Evolutionary conservation across 2,888 invertebrate genomes (phyloP), one percentile per base, ranked within the genome.

Genomic region (Boloria selene): DNA sequence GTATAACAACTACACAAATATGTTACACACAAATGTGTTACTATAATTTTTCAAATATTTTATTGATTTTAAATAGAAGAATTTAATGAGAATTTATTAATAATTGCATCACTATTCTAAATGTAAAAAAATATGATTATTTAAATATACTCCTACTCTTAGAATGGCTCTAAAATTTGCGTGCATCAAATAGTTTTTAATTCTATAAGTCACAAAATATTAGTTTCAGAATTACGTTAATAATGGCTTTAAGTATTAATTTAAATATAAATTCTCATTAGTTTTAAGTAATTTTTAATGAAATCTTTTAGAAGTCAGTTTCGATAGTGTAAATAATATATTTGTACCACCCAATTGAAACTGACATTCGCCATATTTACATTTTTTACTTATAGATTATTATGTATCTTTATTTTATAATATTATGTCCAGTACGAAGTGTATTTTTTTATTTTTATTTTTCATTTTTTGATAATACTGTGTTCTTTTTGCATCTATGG

Each of bases 281-380:
- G 38, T 60, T 69, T 66, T 64, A 69, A 63, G 60, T 64, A 49
- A 53, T 44, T 60, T 31, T 61, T 67, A 61, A 18, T 66, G 44
- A 67, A 63, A 58, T 66, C 56, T 61, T 22, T 64, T 58, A 59
- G 45, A 42, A 69, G 67, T 83, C 84, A 84, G 84, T 88, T 85
- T 86, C 81, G 79, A 77, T 77, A 75, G 74, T 80, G 81, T 85
- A 70, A 68, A 70, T 70, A 65, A 81, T 78, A 75, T 79, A 80
- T 71, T 70, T 64, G 73, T 73, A 84, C 83, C 83, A 85, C 84
- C 84, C 80, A 80, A 74, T 85, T 80, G 87, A 83, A 85, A 89
- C 90, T 90, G 88, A 88, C 83, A 75, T 84, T 77, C 80, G 90
- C 89, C 89, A 90, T 89, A 86, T 70, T 66, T 68, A 68, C 54